A percentile compares a stretch with the other conserved stretches of the same genome.
Evolutionary conservation across 2,113 vertebrate genomes (phyloP).

Genomic region (Rhombomys opimus): DNA sequence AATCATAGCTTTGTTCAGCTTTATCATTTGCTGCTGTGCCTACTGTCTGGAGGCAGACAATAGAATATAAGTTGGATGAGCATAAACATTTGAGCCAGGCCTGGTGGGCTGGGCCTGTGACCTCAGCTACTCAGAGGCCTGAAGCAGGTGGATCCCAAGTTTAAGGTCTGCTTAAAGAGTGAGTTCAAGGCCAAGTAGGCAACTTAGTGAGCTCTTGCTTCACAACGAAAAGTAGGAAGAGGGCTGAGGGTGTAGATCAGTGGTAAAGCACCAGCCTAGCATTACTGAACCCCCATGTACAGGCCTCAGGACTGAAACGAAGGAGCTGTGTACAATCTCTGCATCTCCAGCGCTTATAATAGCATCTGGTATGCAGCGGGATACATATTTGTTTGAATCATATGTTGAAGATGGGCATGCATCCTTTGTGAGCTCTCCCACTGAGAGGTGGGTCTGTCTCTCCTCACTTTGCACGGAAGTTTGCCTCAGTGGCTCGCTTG

Average conservation of each 20-base stretch:
- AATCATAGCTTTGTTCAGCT: neutral
- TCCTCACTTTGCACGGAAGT: neutral
- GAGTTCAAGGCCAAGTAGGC: neutral
- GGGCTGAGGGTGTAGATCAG: neutral
- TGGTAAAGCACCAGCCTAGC: neutral
- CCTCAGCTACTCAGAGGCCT: neutral
- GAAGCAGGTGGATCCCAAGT: neutral
- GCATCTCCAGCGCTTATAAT: neutral
- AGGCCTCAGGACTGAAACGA: neutral
- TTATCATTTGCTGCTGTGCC: neutral
- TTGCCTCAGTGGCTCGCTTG: neutral
- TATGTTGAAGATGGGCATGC: neutral
- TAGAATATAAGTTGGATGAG: neutral
- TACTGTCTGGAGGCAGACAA: neutral
- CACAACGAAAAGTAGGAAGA: neutral
- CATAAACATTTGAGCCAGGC: neutral
- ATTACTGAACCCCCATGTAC: neutral
- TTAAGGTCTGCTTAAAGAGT: neutral
- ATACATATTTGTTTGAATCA: neutral
- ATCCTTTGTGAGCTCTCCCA: neutral
- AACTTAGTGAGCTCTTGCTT: neutral
- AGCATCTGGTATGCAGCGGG: neutral
- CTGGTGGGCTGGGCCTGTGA: neutral
- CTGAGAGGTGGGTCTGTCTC: neutral
- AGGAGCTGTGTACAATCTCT: neutral